phyloP scores from a whole-genome alignment of 2,113 vertebrate genomes.

The Percina caprodes region DNA sequence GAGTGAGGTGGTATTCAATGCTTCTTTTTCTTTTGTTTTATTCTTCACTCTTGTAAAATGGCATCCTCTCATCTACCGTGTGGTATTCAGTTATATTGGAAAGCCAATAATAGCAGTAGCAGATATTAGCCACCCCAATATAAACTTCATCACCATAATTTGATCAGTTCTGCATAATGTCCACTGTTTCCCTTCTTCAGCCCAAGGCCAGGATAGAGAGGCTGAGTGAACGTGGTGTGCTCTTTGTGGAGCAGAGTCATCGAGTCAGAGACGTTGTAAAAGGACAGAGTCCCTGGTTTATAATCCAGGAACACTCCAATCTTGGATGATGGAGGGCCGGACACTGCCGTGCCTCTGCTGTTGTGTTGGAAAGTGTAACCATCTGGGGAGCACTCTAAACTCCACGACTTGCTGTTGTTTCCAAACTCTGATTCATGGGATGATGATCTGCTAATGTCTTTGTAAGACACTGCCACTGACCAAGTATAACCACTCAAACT shows the following conservation, averaged over 20 bases:
- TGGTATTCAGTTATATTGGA: neutral
- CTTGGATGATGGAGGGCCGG: rapidly evolving
- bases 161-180: slow-evolving; percentile 8
- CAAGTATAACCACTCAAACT: neutral
- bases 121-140: neutral
- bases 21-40: neutral
- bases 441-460: neutral
- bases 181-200: rapidly evolving
- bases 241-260: slow-evolving; percentile 39
- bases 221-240: slow-evolving; percentile 9
- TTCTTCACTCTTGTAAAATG: neutral
- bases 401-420: slow-evolving; percentile 25
- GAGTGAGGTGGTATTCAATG: neutral
- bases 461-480: slow-evolving; percentile 33
- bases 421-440: neutral
- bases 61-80: neutral
- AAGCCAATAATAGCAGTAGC: neutral
- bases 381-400: rapidly evolving
- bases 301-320: slow-evolving; percentile 33
- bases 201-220: slow-evolving; percentile 33
- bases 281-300: slow-evolving; percentile 8
- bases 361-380: neutral
- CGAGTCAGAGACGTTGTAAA: slow-evolving; percentile 4
- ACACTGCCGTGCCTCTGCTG: rapidly evolving
- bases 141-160: neutral